Base-by-base conservation (phyloP, 2,797 vertebrate genomes). In the Chelon auratus region DNA sequence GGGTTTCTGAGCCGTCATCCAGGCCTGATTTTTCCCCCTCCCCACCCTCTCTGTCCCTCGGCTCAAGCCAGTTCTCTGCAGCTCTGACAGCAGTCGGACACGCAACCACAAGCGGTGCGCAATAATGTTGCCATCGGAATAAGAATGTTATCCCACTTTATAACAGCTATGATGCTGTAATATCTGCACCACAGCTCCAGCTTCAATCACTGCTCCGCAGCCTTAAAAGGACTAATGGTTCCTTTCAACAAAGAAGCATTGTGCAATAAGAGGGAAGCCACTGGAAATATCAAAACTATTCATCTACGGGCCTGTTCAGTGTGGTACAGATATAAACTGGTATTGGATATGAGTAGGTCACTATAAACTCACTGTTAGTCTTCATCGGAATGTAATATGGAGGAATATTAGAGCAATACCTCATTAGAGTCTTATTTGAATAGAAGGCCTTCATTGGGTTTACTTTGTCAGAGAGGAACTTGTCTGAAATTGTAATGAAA, bases 1-100 rank as follows among this genome's bases (percentile, higher is more conserved):
- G 54, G 18, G 61, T 74, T 63, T 70, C 65, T 6, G 5, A 52
- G 55, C 74, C 68, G 2, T 20, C 39, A 75, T 93, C 94, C 91
- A 93, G 82, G 33, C 87, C 94, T 59, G 90, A 76, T 89, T 93
- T 26, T 94, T 94, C 80, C 45, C 22, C 78, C 77, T 62, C n/a
- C 50, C 89, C 86, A 24, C 45, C 78, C 84, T 79, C 69, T 68
- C 79, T 57, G 87, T 91, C 91, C 91, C 91, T 90, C 85, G 77
- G 86, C 89, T 89, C 84, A 58, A 88, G 86, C 86, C 87, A 90
- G 90, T 91, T 91, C 84, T 93, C 90, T 90, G 91, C 93, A 92
- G 92, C 89, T 90, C 91, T 91, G 90, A 88, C 89, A 90, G 88
- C 89, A 91, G 91, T 91, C 90, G 90, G 91, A 93, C 93, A 93